Evolutionary conservation across 2,113 vertebrate species (phyloP).

Genomic region (Penelope pileata): DNA sequence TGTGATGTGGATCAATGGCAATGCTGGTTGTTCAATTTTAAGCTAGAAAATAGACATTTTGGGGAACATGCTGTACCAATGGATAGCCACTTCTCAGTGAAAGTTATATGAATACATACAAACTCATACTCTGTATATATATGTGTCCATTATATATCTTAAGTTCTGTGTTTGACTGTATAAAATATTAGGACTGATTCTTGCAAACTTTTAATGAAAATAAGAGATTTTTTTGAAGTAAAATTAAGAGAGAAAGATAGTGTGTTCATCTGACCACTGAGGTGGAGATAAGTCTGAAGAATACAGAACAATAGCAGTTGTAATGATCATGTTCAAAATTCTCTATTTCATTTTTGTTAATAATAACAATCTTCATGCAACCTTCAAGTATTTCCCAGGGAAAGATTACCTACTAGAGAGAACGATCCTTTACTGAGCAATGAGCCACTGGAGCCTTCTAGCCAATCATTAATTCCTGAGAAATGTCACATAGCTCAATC

Average conservation of each 20-base stretch:
- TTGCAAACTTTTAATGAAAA: background rate
- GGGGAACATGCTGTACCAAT: background rate
- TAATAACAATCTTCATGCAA: background rate
- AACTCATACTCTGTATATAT: background rate
- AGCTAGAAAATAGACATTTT: background rate
- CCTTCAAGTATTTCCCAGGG: background rate
- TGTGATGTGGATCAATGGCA: background rate
- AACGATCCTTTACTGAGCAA: background rate
- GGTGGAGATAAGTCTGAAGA: background rate
- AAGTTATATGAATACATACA: background rate
- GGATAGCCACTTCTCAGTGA: background rate
- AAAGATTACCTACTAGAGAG: background rate
- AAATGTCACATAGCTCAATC: background rate
- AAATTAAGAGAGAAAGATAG: conserved; percentile 4
- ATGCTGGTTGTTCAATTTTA: background rate
- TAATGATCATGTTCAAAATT: background rate
- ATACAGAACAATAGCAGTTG: background rate
- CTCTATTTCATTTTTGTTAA: background rate
- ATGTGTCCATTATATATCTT: background rate
- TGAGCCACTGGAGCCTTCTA: background rate
- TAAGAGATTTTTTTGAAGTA: background rate
- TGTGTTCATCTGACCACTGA: background rate
- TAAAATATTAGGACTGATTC: background rate
- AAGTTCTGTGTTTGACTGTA: background rate
- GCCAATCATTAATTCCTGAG: background rate